These are phyloP conservation scores for Trichonephila clavipes DNA, from an alignment of 1,140 invertebrate species.

Conservation along the genomic window DNA sequence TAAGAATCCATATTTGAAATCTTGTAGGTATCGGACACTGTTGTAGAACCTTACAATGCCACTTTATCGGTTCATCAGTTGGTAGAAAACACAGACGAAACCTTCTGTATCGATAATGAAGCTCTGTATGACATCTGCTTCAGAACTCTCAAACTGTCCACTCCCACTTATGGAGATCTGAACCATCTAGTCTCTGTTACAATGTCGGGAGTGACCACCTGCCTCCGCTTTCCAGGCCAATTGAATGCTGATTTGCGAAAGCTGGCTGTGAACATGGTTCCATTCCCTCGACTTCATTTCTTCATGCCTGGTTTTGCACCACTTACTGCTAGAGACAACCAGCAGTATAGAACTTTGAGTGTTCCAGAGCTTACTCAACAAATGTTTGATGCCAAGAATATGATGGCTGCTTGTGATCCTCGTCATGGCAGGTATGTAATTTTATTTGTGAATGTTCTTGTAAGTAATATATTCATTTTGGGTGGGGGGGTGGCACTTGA, in stretches of 20 bases:
- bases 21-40: conserved; percentile 83
- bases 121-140: conserved; percentile 96
- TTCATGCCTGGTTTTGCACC: conserved; percentile 91
- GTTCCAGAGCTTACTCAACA: conserved; percentile 84
- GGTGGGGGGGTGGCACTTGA: too few species aligned
- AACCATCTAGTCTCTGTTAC: conserved; percentile 84
- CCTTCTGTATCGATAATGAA: conserved; percentile 86
- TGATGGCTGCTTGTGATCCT: conserved; percentile 89
- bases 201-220: conserved; percentile 91
- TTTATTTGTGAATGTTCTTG: not conserved
- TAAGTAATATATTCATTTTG: too few species aligned
- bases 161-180: conserved; percentile 84
- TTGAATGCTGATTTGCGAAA: conserved; percentile 92
- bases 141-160: conserved; percentile 91
- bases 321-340: conserved; percentile 83
- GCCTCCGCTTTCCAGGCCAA: conserved; percentile 89
- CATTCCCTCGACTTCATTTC: conserved; percentile 89
- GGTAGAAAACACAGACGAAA: conserved; percentile 88
- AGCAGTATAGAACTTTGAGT: conserved; percentile 83
- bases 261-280: conserved; percentile 91
- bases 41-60: conserved; percentile 84
- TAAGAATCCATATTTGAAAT: not conserved
- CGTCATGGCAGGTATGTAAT: conserved; percentile 83
- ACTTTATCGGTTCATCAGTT: conserved; percentile 89
- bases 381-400: conserved; percentile 88